These are phyloP conservation scores for Prinia subflava DNA, from an alignment of 2,113 vertebrate genomes.

Conservation along the genomic window DNA sequence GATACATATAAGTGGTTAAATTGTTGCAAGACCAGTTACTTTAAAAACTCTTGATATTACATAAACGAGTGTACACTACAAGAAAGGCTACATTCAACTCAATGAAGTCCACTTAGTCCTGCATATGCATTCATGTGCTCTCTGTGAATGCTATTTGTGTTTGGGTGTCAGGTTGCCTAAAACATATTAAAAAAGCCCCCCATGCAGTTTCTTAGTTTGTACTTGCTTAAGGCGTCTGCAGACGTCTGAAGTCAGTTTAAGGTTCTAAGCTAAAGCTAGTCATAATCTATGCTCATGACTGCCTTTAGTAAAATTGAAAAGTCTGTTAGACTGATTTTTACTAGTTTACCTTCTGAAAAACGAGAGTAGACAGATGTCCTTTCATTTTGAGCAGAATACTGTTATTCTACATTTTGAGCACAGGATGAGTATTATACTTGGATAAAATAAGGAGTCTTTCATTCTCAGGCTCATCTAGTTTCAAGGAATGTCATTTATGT, in stretches of 20 bases:
- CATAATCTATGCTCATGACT: background rate
- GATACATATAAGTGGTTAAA: background rate
- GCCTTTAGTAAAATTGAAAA: background rate
- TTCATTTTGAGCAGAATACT: background rate
- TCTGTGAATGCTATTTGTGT: background rate
- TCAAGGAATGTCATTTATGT: constrained; percentile 53
- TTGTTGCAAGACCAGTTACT: background rate
- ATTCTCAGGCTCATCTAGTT: background rate
- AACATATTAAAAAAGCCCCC: background rate
- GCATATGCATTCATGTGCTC: background rate
- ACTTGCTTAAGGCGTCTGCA: background rate
- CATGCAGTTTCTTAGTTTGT: background rate
- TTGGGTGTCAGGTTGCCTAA: background rate
- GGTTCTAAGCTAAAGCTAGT: background rate
- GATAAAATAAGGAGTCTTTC: background rate
- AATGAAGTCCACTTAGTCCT: background rate
- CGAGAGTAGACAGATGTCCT: background rate
- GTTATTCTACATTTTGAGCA: background rate
- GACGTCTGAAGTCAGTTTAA: background rate
- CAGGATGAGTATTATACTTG: background rate
- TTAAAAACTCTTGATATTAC: background rate
- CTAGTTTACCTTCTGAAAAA: background rate
- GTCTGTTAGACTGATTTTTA: background rate
- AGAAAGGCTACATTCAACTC: background rate
- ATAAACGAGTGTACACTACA: background rate